Evolutionary conservation across 2,888 invertebrate genomes (phyloP), one percentile per base, ranked within the genome.

Genomic region (Ctena decussata): DNA sequence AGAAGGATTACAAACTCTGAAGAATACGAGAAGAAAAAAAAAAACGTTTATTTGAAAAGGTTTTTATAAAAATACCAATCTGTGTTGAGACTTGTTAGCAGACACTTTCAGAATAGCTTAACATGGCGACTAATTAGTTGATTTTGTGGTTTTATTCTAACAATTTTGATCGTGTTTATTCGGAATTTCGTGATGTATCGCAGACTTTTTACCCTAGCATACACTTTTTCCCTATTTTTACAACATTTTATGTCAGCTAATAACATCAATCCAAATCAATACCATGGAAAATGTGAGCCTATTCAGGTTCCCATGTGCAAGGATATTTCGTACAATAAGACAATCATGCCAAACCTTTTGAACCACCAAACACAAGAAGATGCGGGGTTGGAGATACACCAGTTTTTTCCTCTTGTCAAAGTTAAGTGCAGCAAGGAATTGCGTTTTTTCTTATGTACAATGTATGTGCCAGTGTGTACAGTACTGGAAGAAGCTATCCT

Each of bases 401-500:
- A 98, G 95, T 99, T 98, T 96, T 98, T 98, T 89, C 98, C 99
- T 6, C 96, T 99, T 70, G 98, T 99, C 74, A 99, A 99, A 96
- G 97, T 99, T 78, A 97, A 98, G 93, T 99, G 99, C 96, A 98
- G 98, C 92, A 98, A 98, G 0, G 98, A 99, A 95, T 96, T 99
- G 85, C 98, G 98, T 95, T 97, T 99, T 93, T 99, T 99, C 96
- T 96, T 99, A 81, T 99, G 99, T 96, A 98, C 99, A 1, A 97
- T 99, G 90, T 99, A 98, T 96, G 98, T 98, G 18, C 99, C 99
- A 0, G 98, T 99, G 8, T 99, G 99, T 96, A 99, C 99, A 0
- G 98, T 98, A 90, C 96, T 99, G 91, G 98, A 98, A 71, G 97
- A 97, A 86, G 98, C 99, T 0, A 97, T 99, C 92, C 98, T 98